These are phyloP conservation scores for Pharmacophagus antenor DNA, from an alignment of 2,888 invertebrate genomes.

Conservation along the genomic window DNA sequence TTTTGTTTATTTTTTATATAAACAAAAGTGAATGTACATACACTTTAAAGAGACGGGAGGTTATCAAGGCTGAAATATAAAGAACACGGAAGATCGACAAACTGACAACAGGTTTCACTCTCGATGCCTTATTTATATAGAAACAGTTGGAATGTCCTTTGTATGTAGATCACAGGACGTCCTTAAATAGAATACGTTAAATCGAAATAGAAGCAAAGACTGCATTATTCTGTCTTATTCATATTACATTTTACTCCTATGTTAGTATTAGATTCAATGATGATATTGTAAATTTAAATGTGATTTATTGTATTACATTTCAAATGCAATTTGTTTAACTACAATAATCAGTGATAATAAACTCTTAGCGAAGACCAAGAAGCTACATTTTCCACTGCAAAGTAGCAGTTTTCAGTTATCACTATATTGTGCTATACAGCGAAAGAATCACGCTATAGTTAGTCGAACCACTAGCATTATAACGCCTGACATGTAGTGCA, in stretches of 20 bases:
- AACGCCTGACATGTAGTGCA: too few relatives aligned
- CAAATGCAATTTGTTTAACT: too few relatives aligned
- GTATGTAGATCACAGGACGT: conserved; percentile 23
- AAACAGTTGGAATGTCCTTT: conserved; percentile 24
- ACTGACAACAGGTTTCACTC: conserved; percentile 20
- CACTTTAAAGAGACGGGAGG: conserved; percentile 12
- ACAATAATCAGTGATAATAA: too few relatives aligned
- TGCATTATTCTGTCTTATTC: neutral
- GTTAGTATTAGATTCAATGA: neutral
- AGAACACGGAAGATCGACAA: conserved; percentile 32
- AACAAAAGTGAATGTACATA: conserved; percentile 20
- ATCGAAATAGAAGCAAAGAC: neutral
- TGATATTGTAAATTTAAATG: too few relatives aligned
- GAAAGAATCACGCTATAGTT: too few relatives aligned
- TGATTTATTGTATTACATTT: too few relatives aligned
- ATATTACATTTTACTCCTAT: neutral
- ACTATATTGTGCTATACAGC: too few relatives aligned
- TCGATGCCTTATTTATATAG: conserved; percentile 25
- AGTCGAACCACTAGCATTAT: too few relatives aligned
- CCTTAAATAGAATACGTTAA: conserved; percentile 17
- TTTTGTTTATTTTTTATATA: neutral
- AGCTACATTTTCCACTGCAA: too few relatives aligned
- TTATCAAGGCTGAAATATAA: conserved; percentile 31
- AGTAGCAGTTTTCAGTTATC: too few relatives aligned
- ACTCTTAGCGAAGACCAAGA: too few relatives aligned